These are phyloP conservation scores for Theocolax elegans DNA, from an alignment of 1,140 invertebrate species.

Conservation along the genomic window DNA sequence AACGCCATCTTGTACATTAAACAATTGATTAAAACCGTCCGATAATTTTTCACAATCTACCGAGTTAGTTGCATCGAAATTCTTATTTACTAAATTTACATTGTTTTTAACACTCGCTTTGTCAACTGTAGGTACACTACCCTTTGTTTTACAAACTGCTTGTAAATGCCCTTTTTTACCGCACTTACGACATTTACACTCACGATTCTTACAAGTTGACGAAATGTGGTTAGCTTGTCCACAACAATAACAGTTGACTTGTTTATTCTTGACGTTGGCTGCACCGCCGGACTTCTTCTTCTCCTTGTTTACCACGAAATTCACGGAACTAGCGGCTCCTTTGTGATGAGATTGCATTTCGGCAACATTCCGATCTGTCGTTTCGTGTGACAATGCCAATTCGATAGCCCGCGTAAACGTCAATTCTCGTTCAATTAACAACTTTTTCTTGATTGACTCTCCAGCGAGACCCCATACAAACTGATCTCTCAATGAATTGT, in stretches of 20 bases:
- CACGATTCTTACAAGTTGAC: not conserved
- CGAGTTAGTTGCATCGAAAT: no score
- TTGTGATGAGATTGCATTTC: not conserved
- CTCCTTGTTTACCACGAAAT: no score
- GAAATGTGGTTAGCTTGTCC: not conserved
- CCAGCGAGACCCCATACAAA: no score
- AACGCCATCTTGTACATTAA: not conserved
- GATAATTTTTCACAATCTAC: no score
- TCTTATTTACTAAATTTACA: no score
- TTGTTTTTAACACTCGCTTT: no score
- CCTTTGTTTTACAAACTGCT: no score
- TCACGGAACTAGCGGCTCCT: no score
- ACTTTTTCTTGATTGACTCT: not conserved
- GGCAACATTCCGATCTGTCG: not conserved
- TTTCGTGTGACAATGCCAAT: not conserved
- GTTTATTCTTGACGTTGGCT: no score
- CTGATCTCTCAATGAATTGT: not conserved
- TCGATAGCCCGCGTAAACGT: not conserved
- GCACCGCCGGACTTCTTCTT: no score
- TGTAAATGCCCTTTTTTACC: not conserved
- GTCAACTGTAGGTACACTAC: no score
- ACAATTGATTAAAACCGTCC: not conserved
- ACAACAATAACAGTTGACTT: conserved; percentile 12
- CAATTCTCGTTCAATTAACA: not conserved
- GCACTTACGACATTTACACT: not conserved